A percentile compares a stretch with the other conserved stretches of the same genome.
Conservation (phyloP, 2,888 invertebrate species). For the Leucoma salicis region DNA sequence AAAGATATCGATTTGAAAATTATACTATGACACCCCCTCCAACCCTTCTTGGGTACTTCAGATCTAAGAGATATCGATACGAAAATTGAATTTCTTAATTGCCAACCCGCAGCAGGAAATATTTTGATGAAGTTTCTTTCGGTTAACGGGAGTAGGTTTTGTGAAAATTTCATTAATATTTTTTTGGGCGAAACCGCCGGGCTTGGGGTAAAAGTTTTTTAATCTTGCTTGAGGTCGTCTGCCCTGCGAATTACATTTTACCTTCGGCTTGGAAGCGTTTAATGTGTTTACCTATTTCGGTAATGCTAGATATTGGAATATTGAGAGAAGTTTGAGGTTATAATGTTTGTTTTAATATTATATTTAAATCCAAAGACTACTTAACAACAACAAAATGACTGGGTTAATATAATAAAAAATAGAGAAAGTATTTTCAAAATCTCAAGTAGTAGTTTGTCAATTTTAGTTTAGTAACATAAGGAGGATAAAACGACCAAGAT, state of each 20-base stretch:
- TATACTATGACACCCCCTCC: conserved; percentile 14
- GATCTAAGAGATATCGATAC: conserved; percentile 22
- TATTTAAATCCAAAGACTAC: no score
- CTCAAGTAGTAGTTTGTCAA: no score
- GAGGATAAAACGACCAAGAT: no score
- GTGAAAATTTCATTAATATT: conserved; percentile 68
- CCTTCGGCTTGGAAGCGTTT: conserved; percentile 43
- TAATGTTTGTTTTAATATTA: no score
- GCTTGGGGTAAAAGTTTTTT: conserved; percentile 65
- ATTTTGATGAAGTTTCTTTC: conserved; percentile 63
- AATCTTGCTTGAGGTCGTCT: conserved; percentile 60
- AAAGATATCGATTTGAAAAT: conserved; percentile 21
- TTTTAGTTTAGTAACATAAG: no score
- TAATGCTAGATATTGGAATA: conserved; percentile 23
- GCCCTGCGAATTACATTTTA: conserved; percentile 54
- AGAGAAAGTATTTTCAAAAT: no score
- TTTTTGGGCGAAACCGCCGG: conserved; percentile 49
- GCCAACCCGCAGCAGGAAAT: conserved; percentile 62
- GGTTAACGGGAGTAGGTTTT: conserved; percentile 57
- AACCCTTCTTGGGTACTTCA: conserved; percentile 25
- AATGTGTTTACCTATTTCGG: conserved; percentile 43
- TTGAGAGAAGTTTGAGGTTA: not conserved
- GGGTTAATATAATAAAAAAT: no score
- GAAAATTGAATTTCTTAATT: conserved; percentile 70
- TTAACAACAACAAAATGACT: no score